Conservation (phyloP, 2,888 invertebrate genomes). For the Ptilodon capucinus region DNA sequence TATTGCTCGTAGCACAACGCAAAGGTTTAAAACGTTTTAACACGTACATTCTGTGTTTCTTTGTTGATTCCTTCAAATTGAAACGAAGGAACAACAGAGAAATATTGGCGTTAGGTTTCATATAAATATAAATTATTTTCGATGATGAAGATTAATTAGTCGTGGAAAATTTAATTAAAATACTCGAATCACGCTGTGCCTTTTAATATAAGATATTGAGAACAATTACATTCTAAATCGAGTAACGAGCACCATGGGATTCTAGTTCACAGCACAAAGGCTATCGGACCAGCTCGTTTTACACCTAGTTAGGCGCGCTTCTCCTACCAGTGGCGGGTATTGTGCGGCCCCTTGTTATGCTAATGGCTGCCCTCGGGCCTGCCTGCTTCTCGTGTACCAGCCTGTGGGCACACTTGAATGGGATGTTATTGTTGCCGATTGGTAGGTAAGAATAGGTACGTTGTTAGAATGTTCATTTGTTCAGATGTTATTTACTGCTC, state of each 20-base stretch:
- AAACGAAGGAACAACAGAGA: no score
- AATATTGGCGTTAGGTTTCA: no score
- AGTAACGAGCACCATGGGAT: constrained; percentile 19
- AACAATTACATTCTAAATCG: constrained; percentile 5
- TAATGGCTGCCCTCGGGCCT: constrained; percentile 58
- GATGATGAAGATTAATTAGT: no score
- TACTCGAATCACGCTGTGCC: no score
- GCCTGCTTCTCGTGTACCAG: constrained; percentile 36
- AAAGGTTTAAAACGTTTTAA: not conserved
- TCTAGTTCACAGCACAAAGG: constrained; percentile 37
- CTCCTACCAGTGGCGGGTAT: constrained; percentile 31
- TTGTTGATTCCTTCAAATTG: not conserved
- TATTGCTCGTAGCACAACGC: constrained; percentile 28
- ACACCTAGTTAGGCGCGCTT: constrained; percentile 69
- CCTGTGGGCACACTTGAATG: constrained; percentile 29
- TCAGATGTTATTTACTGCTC: constrained; percentile 7
- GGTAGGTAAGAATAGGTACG: constrained; percentile 11
- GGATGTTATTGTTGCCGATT: constrained; percentile 41
- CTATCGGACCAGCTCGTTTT: constrained; percentile 53
- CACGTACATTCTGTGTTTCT: not conserved
- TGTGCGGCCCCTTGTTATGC: constrained; percentile 66
- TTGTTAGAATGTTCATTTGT: not conserved
- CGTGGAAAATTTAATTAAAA: not conserved
- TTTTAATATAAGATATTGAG: not conserved
- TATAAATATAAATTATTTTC: no score